Base-by-base conservation (phyloP, 2,888 invertebrate genomes). In the Branchellion lobata region DNA sequence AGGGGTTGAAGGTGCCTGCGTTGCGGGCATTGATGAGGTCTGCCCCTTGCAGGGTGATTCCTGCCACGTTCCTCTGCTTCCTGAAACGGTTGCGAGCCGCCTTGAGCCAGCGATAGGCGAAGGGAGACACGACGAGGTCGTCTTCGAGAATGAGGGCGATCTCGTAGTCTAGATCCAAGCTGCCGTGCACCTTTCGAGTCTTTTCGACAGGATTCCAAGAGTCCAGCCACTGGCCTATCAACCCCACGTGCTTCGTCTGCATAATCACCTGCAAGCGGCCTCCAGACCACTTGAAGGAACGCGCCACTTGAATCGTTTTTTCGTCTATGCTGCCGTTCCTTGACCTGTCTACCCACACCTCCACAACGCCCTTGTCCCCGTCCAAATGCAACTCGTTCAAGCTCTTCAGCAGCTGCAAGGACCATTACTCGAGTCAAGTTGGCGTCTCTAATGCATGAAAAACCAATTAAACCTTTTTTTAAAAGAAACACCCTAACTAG, bases 61-160 rank as follows among this genome's bases (percentile, higher is more conserved):
- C 82, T 29, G 79, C 72, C 2, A 82, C 27, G 34, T 82, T 78
- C 21, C 29, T 29, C 5, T 47, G 47, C 8, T 74, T 51, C 14
- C 51, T 72, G 33, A 68, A 82, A 24, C 51, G 29, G 18, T 51
- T 31, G 21, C 61, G 29, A 1, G 80, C 81, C 1, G 80, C 77
- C 57, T 79, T 79, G n/a, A 81, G 71, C 80, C 80, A 81, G 24
- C 79, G 76, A 61, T 81, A 81, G 0, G 81, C 72, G 31, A 72
- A 79, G 18, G 80, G 77, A 31, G 81, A 79, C 21, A 81, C 31
- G 65, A 83, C 82, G 14, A 85, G 21, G 78, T 85, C 85, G 73
- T 85, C 85, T 69, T 85, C 85, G 8, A 85, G 77, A 36, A 85
- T 83, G 0, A 85, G 80, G 1, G 82, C 85, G 47, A 85, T 84